Evolutionary conservation across 2,797 vertebrate genomes (phyloP).

Genomic region (Catamblyrhynchus diadema): DNA sequence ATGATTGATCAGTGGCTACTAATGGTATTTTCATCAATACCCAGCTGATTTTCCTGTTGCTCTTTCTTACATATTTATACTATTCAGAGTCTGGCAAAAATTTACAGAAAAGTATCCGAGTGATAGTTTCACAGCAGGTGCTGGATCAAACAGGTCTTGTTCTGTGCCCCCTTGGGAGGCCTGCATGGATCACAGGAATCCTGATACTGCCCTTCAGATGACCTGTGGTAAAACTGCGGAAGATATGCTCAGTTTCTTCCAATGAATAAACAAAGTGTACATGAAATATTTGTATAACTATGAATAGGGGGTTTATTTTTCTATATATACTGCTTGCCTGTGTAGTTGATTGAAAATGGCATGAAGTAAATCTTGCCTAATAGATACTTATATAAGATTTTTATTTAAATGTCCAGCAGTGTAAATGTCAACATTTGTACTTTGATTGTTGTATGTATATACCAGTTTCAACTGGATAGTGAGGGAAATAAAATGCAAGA

Average conservation of each 20-base stretch:
- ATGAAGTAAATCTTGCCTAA: conserved; percentile 72
- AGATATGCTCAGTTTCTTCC: conserved; percentile 89
- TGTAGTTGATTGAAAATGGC: conserved; percentile 73
- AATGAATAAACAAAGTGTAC: conserved; percentile 78
- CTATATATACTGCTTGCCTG: conserved; percentile 50
- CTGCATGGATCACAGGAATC: conserved; percentile 87
- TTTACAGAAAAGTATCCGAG: conserved; percentile 85
- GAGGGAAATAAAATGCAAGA: neutral
- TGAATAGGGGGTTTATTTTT: conserved; percentile 74
- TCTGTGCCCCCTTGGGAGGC: conserved; percentile 85
- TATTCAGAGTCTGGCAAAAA: conserved; percentile 80
- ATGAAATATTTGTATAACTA: conserved; percentile 76
- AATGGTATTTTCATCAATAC: conserved; percentile 65
- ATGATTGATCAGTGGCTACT: conserved; percentile 60
- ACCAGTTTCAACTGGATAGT: conserved; percentile 45
- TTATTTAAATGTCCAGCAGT: conserved; percentile 66
- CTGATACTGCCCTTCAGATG: conserved; percentile 88
- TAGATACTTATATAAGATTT: conserved; percentile 74
- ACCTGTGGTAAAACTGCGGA: conserved; percentile 86
- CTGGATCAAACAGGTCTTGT: conserved; percentile 91
- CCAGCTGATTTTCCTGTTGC: conserved; percentile 71
- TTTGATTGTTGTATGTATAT: conserved; percentile 66
- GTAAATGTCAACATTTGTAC: conserved; percentile 57
- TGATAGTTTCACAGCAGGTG: conserved; percentile 94
- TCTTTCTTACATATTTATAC: conserved; percentile 76